Base-by-base conservation (phyloP, 2,113 vertebrate genomes). In the Dendrocopos noguchii region DNA sequence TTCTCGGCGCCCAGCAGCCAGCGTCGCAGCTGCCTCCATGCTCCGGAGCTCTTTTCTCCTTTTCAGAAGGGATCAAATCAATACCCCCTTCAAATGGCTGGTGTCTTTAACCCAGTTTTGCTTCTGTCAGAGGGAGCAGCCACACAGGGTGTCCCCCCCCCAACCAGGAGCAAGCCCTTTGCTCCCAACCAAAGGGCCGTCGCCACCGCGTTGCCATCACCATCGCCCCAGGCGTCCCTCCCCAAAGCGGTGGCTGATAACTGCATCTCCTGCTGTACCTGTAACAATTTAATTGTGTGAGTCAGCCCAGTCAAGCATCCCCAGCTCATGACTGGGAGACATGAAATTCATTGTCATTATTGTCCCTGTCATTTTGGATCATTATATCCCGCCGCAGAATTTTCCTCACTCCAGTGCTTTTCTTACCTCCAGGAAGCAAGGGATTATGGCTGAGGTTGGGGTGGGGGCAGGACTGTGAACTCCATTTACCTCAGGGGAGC, bases 341-440 rank as follows among this genome's bases (percentile, higher is more conserved):
- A 99, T 99, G 98, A 99, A 99, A 99, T 99, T 99, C 98, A 99
- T 99, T 99, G 99, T 99, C 99, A 98, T 99, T 99, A 99, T 98
- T 98, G 99, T 99, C 98, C 97, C 98, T 99, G 98, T 99, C 99
- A 99, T 99, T 99, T 99, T 98, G 98, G 98, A 98, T 98, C 98
- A 98, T 99, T 99, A 98, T 99, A 98, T 99, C 98, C 98, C 94
- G 97, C 98, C 97, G 97, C 96, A 98, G 98, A 98, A 98, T 99
- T 99, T 98, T 99, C 98, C 98, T 98, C 99, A 99, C 98, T 99
- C 97, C 98, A 99, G 97, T 99, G 99, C 98, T 98, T 98, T 98
- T 98, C 97, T 91, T 98, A 98, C 98, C 99, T 99, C 98, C 98
- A 98, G 99, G 98, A 99, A 97, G 97, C 97, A 91, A 97, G 98